Evolutionary conservation across 1,140 invertebrate species (phyloP).

Genomic region (Telenomus remus): DNA sequence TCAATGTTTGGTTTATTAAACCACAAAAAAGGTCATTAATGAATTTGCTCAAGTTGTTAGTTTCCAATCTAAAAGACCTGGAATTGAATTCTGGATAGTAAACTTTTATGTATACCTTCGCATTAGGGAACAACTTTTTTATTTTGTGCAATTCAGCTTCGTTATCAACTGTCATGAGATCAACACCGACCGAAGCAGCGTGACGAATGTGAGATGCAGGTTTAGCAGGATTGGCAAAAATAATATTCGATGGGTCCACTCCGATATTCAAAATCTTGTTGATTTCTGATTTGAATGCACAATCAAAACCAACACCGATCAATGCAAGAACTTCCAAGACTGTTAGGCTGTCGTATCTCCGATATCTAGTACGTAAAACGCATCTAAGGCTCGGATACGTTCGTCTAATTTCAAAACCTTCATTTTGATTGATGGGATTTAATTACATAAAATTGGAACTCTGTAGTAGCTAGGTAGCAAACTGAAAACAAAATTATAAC

Average conservation of each 20-base stretch:
- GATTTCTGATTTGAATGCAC: conserved; percentile 96
- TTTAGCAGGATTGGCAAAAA: conserved; percentile 99
- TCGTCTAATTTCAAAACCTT: conserved; percentile 78
- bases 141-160: conserved; percentile 95
- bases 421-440: conserved; percentile 70
- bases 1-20: too few relatives aligned
- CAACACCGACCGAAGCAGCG: conserved; percentile 85
- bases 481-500: conserved; percentile 55
- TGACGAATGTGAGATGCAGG: conserved; percentile 93
- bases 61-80: too few relatives aligned
- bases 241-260: conserved; percentile 88
- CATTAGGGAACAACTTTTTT: conserved; percentile 86
- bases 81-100: too few relatives aligned
- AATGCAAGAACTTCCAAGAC: conserved; percentile 90
- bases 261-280: conserved; percentile 88
- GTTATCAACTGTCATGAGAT: conserved; percentile 96
- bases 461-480: conserved; percentile 76
- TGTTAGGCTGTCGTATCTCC: conserved; percentile 87
- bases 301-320: conserved; percentile 95
- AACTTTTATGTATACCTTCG: too few relatives aligned
- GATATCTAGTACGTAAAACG: conserved; percentile 95
- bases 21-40: too few relatives aligned
- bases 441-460: conserved; percentile 63
- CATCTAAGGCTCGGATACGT: conserved; percentile 83
- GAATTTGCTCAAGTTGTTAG: too few relatives aligned